Percentiles rank a stretch among this genome's conserved stretches.
Evolutionary conservation across 2,888 invertebrate genomes (phyloP).

Genomic region (Lasiommata megera): DNA sequence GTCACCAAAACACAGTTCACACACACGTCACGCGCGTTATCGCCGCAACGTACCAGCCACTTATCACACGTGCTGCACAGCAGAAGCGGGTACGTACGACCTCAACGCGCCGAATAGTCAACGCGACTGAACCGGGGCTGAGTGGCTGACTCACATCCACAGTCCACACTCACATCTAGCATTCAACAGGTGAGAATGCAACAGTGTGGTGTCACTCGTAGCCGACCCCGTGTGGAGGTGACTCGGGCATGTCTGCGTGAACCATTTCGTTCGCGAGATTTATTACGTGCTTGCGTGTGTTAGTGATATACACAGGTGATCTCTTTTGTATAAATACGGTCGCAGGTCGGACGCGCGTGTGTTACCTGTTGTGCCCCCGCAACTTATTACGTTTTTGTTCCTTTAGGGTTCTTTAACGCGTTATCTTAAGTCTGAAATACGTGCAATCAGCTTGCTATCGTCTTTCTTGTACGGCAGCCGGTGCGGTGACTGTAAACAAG

Average conservation of each 20-base stretch:
- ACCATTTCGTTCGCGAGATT: slow-evolving; percentile 76
- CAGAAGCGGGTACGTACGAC: slow-evolving; percentile 47
- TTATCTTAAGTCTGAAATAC: slow-evolving; percentile 47
- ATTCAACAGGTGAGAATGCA: slow-evolving; percentile 75
- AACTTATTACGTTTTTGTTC: slow-evolving; percentile 62
- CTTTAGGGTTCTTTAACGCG: slow-evolving; percentile 64
- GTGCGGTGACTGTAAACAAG: slow-evolving; percentile 39
- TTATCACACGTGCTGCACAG: slow-evolving; percentile 47
- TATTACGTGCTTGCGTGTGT: slow-evolving; percentile 52
- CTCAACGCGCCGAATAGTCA: slow-evolving; percentile 71
- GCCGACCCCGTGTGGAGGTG: slow-evolving; percentile 69
- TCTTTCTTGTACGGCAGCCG: slow-evolving; percentile 44
- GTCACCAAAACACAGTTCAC: slow-evolving; percentile 37
- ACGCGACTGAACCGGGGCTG: slow-evolving; percentile 68
- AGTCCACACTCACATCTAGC: slow-evolving; percentile 59
- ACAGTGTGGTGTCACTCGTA: slow-evolving; percentile 68
- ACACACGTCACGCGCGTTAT: slow-evolving; percentile 41
- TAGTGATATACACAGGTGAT: slow-evolving; percentile 59
- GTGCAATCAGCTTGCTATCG: slow-evolving; percentile 49
- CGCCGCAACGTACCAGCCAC: slow-evolving; percentile 57
- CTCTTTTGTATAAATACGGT: slow-evolving; percentile 64
- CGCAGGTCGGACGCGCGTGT: slow-evolving; percentile 69
- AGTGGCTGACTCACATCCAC: slow-evolving; percentile 50
- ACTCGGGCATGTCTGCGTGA: slow-evolving; percentile 55
- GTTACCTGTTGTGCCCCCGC: slow-evolving; percentile 75